phyloP scores from a whole-genome alignment of 1,140 invertebrate species.

The Diprion similis region DNA sequence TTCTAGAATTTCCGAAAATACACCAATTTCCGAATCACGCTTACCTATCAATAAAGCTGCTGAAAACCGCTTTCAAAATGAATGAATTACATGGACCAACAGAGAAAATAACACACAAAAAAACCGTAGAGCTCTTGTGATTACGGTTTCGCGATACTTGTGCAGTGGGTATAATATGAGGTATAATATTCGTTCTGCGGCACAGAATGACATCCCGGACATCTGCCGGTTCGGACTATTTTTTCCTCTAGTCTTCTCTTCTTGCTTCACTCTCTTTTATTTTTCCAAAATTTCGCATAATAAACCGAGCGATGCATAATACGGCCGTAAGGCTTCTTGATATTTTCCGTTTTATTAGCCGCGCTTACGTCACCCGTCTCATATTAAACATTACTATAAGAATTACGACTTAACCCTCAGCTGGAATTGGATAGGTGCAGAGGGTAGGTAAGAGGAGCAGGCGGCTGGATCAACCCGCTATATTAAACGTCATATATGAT shows the following conservation, averaged over 20 bases:
- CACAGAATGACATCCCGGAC: conserved; percentile 48
- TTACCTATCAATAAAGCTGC: background rate
- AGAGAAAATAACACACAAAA: background rate
- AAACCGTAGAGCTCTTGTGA: background rate
- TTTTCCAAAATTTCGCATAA: conserved; percentile 43
- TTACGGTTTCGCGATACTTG: background rate
- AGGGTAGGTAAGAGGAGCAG: conserved; percentile 26
- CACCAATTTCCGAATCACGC: background rate
- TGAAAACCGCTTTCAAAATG: too few relatives aligned
- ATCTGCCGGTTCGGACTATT: conserved; percentile 44
- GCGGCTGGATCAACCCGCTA: conserved; percentile 13
- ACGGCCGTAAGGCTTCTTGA: conserved; percentile 52
- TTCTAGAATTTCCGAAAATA: background rate
- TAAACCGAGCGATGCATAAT: conserved; percentile 54
- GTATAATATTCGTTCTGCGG: background rate
- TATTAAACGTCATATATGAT: conserved; percentile 5
- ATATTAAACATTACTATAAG: conserved; percentile 54
- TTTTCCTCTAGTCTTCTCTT: conserved; percentile 20
- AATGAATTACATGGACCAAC: too few relatives aligned
- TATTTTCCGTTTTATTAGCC: conserved; percentile 59
- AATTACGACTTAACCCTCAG: conserved; percentile 48
- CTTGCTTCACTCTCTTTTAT: conserved; percentile 32
- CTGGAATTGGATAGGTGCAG: conserved; percentile 34
- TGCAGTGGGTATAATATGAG: too few relatives aligned
- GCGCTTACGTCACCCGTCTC: conserved; percentile 41